Conservation (phyloP, 2,797 vertebrate genomes). For the Chanos chanos region DNA sequence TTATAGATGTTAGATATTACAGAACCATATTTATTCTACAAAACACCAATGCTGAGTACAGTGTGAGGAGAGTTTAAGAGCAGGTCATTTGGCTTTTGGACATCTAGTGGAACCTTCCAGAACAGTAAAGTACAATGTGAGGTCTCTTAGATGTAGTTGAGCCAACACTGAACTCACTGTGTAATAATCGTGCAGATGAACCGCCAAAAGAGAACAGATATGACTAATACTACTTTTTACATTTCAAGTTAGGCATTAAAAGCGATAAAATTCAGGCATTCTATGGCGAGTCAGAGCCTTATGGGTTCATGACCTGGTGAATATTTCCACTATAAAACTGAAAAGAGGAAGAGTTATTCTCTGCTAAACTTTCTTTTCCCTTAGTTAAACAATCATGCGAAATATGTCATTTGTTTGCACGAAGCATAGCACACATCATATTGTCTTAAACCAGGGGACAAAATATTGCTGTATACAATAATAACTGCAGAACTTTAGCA, state of each 20-base stretch:
- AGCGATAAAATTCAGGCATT: constrained; percentile 45
- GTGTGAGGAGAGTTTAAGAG: too few relatives aligned
- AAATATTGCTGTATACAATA: constrained; percentile 9
- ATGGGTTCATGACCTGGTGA: constrained; percentile 46
- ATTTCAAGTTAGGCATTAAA: constrained; percentile 49
- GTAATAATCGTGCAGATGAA: constrained; percentile 24
- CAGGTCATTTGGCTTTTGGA: too few relatives aligned
- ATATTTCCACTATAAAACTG: constrained; percentile 52
- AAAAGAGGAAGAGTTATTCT: constrained; percentile 44
- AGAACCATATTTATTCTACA: too few relatives aligned
- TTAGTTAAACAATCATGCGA: constrained; percentile 44
- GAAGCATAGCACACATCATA: constrained; percentile 15
- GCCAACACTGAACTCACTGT: constrained; percentile 4
- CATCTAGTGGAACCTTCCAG: too few relatives aligned
- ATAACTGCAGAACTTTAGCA: constrained; percentile 16
- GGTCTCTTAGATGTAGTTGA: neutral
- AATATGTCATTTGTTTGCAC: constrained; percentile 43
- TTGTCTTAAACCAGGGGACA: constrained; percentile 34
- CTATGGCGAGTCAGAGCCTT: constrained; percentile 48
- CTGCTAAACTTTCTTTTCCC: constrained; percentile 54
- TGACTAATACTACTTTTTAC: constrained; percentile 53
- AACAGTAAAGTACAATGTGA: neutral
- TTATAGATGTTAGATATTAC: too few relatives aligned
- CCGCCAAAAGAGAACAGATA: constrained; percentile 24
- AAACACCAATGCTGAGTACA: too few relatives aligned